Evolutionary conservation across 1,140 invertebrate genomes (phyloP).

Genomic region (Drosophila insularis): DNA sequence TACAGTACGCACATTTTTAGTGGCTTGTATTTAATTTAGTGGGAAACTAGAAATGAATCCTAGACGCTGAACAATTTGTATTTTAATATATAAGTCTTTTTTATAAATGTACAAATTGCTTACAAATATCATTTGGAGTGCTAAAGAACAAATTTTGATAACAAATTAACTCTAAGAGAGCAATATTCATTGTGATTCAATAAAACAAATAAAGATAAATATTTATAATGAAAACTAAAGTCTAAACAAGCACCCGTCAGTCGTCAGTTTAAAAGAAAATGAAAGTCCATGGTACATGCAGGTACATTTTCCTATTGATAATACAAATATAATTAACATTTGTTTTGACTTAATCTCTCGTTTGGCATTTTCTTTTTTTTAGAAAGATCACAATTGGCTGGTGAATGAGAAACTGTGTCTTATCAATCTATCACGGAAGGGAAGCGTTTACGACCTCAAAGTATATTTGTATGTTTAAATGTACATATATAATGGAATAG

Average conservation of each 20-base stretch:
- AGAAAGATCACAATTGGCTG: no score
- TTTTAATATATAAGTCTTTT: constrained; percentile 23
- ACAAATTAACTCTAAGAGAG: constrained; percentile 56
- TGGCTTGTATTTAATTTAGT: constrained; percentile 36
- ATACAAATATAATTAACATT: no score
- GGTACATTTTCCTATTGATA: no score
- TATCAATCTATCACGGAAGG: no score
- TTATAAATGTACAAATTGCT: constrained; percentile 36
- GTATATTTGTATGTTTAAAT: no score
- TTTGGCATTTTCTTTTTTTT: no score
- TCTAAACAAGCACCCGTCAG: not conserved
- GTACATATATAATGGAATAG: no score
- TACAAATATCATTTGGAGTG: constrained; percentile 58
- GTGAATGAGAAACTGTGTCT: no score
- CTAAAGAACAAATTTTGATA: constrained; percentile 43
- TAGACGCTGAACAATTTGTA: constrained; percentile 39
- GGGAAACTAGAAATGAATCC: not conserved
- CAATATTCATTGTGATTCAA: constrained; percentile 73
- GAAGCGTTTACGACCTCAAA: no score
- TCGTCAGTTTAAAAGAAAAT: no score
- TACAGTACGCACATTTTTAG: constrained; percentile 64
- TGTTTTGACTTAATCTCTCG: no score
- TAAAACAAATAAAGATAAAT: constrained; percentile 21
- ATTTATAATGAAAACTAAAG: constrained; percentile 18
- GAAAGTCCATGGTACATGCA: no score